Base-by-base conservation (phyloP, 2,888 invertebrate species). In the Chelonus formosanus region DNA sequence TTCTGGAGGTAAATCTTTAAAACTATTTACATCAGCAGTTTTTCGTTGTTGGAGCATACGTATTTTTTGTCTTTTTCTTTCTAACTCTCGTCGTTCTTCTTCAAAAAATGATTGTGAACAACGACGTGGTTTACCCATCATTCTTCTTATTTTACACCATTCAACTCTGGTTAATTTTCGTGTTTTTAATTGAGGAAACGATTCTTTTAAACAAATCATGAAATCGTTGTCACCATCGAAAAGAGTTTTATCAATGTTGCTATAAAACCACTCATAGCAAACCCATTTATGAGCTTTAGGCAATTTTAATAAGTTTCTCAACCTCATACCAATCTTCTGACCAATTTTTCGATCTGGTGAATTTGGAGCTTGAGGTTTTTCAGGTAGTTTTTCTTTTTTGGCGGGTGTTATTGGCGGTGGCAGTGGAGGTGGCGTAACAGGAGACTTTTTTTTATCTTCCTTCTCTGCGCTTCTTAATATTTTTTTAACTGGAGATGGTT, bases 221-320 rank as follows among this genome's bases (percentile, higher is more conserved):
- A 98, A 98, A 86, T 99, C 98, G 86, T 98, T 98, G 80, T 97
- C 97, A 45, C 95, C 96, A 73, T 94, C 91, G 85, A 99, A 98
- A 45, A 99, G 86, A 44, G 95, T 92, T 80, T 88, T 87, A 80
- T 99, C 99, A 75, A 99, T 93, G 79, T 97, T 98, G 74, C 98
- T 98, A 85, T 99, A 99, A 85, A 99, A 99, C 92, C 97, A 99
- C 84, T 99, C 99, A 85, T 96, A 98, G 84, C 97, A 98, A 5
- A 98, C 98, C 97, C 98, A 98, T 85, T 96, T 97, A 83, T 98
- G 97, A 3, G 98, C 98, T 86, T 98, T 98, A 0, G 99, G 98
- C 71, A 99, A 86, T 85, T 98, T 98, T 3, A 99, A 86, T 40
- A 99, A 88, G 86, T 99, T 99, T 72, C 96, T 87, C 67, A 96